These are phyloP conservation scores for Galeopterus variegatus DNA, from an alignment of 2,113 vertebrate genomes.

Conservation along the genomic window DNA sequence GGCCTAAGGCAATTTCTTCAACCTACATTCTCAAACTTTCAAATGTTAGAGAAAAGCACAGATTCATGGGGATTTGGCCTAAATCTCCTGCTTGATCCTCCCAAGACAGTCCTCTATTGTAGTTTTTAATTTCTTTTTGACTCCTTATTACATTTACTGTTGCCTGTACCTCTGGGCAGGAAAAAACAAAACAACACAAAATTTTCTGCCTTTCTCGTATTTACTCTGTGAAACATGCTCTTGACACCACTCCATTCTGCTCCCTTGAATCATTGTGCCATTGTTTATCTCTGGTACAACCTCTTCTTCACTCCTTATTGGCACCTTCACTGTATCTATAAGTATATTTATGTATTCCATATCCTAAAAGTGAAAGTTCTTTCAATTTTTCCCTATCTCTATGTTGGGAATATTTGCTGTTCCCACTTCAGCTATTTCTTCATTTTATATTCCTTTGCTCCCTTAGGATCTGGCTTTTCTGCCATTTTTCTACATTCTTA, in stretches of 20 bases:
- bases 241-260: not conserved
- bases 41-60: constrained; percentile 9
- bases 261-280: not conserved
- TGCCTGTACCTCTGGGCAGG: not conserved
- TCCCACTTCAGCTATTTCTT: not conserved
- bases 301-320: not conserved
- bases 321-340: not conserved
- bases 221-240: not conserved
- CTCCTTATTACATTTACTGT: not conserved
- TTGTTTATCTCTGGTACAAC: not conserved
- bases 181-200: not conserved
- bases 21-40: not conserved
- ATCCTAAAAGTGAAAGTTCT: not conserved
- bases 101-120: not conserved
- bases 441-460: not conserved
- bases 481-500: not conserved
- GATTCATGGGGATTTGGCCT: not conserved
- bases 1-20: not conserved
- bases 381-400: not conserved
- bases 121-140: not conserved
- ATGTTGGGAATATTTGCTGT: not conserved
- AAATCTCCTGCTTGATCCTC: not conserved
- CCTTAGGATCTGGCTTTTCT: not conserved
- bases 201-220: not conserved
- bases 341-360: not conserved